Percentiles rank a stretch among this genome's conserved stretches.
phyloP scores from a whole-genome alignment of 2,888 invertebrate genomes.

The Acrocyrtus sp. region DNA sequence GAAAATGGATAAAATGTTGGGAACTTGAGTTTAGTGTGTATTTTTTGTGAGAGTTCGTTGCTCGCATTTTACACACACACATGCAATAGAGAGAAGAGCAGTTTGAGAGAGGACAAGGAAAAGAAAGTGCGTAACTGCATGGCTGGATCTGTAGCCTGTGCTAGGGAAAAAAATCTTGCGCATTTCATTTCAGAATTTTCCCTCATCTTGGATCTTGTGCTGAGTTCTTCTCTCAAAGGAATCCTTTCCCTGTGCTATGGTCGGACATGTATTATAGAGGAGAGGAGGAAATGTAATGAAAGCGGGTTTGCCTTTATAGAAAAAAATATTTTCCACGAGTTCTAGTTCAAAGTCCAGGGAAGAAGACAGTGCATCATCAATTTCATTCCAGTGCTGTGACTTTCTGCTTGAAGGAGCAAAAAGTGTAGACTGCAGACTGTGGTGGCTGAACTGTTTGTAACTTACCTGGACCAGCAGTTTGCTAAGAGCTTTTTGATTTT shows the following conservation, averaged over 20 bases:
- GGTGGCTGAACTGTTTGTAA: neutral
- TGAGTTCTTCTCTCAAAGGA: neutral
- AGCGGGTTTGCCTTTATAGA: neutral
- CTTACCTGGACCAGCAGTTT: neutral
- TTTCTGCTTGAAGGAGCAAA: slow-evolving; percentile 23
- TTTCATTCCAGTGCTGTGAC: slow-evolving; percentile 3
- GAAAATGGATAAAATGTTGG: slow-evolving; percentile 25
- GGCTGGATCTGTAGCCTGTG: slow-evolving; percentile 4
- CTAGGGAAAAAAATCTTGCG: slow-evolving; percentile 40
- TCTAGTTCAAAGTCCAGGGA: slow-evolving; percentile 2
- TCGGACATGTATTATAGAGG: neutral
- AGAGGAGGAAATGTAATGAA: neutral
- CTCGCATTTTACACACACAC: slow-evolving; percentile 13
- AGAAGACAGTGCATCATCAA: neutral
- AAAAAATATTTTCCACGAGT: neutral
- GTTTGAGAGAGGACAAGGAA: neutral
- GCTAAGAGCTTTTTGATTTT: neutral
- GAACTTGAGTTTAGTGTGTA: slow-evolving; percentile 5
- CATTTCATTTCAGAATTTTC: slow-evolving; percentile 26
- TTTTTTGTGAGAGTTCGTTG: slow-evolving; percentile 36
- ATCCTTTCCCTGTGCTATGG: neutral
- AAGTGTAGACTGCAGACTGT: too few species aligned
- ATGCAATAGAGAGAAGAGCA: neutral
- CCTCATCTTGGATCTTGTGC: neutral
- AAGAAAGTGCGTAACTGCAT: slow-evolving; percentile 41